Evolutionary conservation across 2,797 vertebrate species (phyloP).

Genomic region (Sylvilagus floridanus): DNA sequence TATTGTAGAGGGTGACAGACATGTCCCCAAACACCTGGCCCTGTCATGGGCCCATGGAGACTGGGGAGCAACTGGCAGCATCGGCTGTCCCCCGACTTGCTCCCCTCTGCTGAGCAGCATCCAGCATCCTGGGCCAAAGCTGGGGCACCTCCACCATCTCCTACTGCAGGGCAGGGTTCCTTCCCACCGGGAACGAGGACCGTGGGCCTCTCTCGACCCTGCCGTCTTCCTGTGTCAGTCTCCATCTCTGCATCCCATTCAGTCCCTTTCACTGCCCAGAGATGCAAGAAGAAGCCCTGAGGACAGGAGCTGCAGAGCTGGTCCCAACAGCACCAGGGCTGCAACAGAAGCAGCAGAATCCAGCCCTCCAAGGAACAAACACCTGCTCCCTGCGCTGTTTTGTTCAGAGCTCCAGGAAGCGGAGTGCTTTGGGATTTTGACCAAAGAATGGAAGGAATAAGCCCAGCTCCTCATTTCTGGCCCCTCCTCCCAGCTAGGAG

Average conservation of each 20-base stretch:
- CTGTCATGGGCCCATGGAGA: neutral
- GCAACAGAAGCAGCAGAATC: neutral
- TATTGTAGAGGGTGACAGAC: neutral
- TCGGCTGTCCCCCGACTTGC: neutral
- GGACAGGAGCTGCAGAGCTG: neutral
- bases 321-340: neutral
- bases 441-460: constrained; percentile 58
- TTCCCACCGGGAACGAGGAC: neutral
- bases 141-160: neutral
- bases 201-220: neutral
- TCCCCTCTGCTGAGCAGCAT: neutral
- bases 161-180: neutral
- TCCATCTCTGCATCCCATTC: neutral
- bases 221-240: neutral
- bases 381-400: neutral
- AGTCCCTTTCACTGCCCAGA: neutral
- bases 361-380: neutral
- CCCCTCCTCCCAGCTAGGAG: neutral
- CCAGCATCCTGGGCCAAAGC: neutral
- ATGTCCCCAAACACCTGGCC: neutral
- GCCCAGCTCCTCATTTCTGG: neutral
- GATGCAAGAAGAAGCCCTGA: neutral
- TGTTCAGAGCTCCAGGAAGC: constrained; percentile 25
- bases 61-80: neutral
- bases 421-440: constrained; percentile 20